Evolutionary conservation across 2,113 vertebrate genomes (phyloP).

Genomic region (Mionectes macconnelli): DNA sequence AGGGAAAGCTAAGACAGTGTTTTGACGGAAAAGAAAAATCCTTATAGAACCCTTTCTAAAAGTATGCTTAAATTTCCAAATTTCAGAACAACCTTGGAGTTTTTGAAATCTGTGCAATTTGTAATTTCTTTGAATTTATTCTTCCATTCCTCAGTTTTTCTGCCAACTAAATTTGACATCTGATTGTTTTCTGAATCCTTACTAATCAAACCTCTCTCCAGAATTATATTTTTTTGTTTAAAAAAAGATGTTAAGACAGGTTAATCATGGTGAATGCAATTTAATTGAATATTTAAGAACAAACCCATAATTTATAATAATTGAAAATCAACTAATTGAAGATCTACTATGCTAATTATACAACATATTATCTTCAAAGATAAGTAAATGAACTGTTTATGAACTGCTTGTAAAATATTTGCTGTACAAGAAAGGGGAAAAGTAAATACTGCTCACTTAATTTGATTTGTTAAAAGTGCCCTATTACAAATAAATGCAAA

Average conservation of each 20-base stretch:
- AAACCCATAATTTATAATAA: not conserved
- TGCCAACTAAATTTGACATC: not conserved
- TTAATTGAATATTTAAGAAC: slow-evolving; percentile 9
- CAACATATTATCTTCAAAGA: not conserved
- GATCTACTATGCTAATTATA: not conserved
- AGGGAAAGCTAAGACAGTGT: not conserved
- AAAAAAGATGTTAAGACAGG: not conserved
- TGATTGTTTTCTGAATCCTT: not conserved
- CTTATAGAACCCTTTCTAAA: not conserved
- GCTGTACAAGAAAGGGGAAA: not conserved
- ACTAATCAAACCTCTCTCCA: not conserved
- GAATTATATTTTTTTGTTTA: not conserved
- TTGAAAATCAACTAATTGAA: not conserved
- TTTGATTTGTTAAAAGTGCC: not conserved
- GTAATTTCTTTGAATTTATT: not conserved
- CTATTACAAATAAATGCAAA: not conserved
- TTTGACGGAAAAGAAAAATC: not conserved
- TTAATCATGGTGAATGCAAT: not conserved
- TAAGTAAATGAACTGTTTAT: not conserved
- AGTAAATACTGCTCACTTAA: not conserved
- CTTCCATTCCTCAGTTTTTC: not conserved
- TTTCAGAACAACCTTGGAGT: not conserved
- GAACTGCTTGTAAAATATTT: not conserved
- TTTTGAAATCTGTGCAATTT: not conserved
- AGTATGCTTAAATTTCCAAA: not conserved